phyloP scores from a whole-genome alignment of 30 jellyfish, hydroid and myxozoan species.

The Aurelia coerulea region DNA sequence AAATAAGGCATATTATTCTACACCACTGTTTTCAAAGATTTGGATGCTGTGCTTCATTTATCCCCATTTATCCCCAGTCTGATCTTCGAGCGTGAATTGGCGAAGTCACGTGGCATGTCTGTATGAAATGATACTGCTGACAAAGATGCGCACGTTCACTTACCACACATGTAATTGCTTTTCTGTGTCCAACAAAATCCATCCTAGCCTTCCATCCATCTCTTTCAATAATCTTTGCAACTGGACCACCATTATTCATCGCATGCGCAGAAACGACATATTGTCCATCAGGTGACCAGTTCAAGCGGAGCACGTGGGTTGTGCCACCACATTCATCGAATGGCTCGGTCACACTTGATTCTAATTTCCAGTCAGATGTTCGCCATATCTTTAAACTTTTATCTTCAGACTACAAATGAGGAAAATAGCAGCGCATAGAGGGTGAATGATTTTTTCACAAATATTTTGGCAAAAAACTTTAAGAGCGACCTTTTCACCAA shows the following conservation, averaged over 20 bases:
- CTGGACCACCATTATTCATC: constrained; percentile 99
- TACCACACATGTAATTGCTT: constrained; percentile 97
- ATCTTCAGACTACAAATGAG: constrained; percentile 86
- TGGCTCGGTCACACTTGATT: constrained; percentile 88
- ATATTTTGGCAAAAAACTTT: no score
- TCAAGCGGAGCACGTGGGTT: constrained; percentile 92
- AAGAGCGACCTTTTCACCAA: no score
- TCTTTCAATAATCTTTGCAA: constrained; percentile 93
- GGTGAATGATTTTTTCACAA: no score
- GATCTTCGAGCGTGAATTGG: no score
- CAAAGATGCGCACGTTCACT: not conserved
- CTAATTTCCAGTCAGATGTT: constrained; percentile 83
- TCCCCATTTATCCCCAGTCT: no score
- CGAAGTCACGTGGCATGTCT: no score
- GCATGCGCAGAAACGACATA: constrained; percentile 98
- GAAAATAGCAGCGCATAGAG: no score
- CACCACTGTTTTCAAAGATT: no score
- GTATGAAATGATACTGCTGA: no score
- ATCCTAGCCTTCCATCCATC: constrained; percentile 95
- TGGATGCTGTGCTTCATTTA: no score
- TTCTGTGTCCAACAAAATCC: constrained; percentile 99
- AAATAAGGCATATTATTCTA: no score
- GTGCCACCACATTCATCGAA: constrained; percentile 94
- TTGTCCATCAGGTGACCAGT: constrained; percentile 99
- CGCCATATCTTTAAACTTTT: constrained; percentile 92